Percentiles rank a stretch among this genome's conserved stretches.
phyloP scores from a whole-genome alignment of 2,113 vertebrate genomes.

The Brachionichthys hirsutus region DNA sequence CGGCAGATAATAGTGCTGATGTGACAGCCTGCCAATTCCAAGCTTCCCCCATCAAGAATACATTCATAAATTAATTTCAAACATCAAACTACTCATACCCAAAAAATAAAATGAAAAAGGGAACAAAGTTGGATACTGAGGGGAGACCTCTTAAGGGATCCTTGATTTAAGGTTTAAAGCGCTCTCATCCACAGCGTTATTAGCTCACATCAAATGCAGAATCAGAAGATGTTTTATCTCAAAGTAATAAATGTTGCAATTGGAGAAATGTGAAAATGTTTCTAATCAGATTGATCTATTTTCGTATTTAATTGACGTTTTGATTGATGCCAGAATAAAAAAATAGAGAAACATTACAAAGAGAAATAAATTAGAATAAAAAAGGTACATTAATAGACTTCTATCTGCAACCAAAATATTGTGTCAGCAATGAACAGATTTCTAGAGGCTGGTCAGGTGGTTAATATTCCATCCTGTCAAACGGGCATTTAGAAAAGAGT shows the following conservation, averaged over 20 bases:
- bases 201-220: slow-evolving; percentile 6
- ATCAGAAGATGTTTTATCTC: slow-evolving; percentile 34
- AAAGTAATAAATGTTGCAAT: slow-evolving; percentile 8
- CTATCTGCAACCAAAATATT: slow-evolving; percentile 19
- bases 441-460: slow-evolving; percentile 21
- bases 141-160: slow-evolving; percentile 40
- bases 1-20: slow-evolving; percentile 72
- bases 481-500: slow-evolving; percentile 33
- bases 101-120: slow-evolving; percentile 57
- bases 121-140: slow-evolving; percentile 27
- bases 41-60: slow-evolving; percentile 70
- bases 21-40: slow-evolving; percentile 72
- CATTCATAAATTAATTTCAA: slow-evolving; percentile 53
- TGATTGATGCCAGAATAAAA: too few species aligned
- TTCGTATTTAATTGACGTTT: too few species aligned
- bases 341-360: slow-evolving; percentile 1
- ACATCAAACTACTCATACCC: slow-evolving; percentile 64
- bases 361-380: slow-evolving; percentile 30
- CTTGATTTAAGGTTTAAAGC: slow-evolving; percentile 52
- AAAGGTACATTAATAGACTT: slow-evolving; percentile 26
- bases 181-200: slow-evolving; percentile 21
- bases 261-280: neutral
- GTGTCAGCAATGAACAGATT: slow-evolving; percentile 29
- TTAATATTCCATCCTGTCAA: slow-evolving; percentile 25
- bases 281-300: neutral